A percentile compares a stretch with the other conserved stretches of the same genome.
Evolutionary conservation across 2,797 vertebrate species (phyloP).

Genomic region (Myoxocephalus aenaeus): DNA sequence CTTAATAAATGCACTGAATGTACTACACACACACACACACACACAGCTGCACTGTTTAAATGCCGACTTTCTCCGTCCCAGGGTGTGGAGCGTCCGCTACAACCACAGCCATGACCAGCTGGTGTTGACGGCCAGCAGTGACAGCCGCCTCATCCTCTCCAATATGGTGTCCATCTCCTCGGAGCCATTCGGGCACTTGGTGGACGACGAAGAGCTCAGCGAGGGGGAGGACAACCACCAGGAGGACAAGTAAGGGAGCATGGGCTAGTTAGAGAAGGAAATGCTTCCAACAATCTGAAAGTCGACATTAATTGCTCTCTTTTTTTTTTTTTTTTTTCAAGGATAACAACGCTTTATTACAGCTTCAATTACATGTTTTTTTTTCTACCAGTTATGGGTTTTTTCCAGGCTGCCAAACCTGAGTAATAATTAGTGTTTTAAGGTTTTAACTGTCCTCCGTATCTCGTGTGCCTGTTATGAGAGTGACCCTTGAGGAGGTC

Average conservation of each 20-base stretch:
- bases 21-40: not conserved
- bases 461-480: not conserved
- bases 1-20: not conserved
- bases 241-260: conserved; percentile 90
- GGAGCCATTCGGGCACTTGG: conserved; percentile 96
- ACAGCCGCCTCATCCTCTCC: conserved; percentile 98
- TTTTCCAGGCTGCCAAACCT: not conserved
- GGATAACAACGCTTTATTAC: not conserved
- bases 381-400: not conserved
- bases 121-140: conserved; percentile 96
- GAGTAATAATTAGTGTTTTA: not conserved
- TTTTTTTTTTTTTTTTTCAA: too few relatives aligned
- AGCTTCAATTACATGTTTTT: not conserved
- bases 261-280: not conserved
- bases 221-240: conserved; percentile 93
- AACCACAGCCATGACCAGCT: conserved; percentile 99
- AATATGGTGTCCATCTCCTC: conserved; percentile 99
- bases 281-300: not conserved
- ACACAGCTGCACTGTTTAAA: not conserved
- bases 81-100: conserved; percentile 99
- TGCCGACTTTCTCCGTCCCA: conserved; percentile 56
- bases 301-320: not conserved
- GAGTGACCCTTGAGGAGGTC: not conserved
- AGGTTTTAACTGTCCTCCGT: not conserved
- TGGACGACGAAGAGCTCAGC: conserved; percentile 96